Evolutionary conservation across 2,797 vertebrate genomes (phyloP), one percentile per base, ranked within the genome.

Genomic region (Microhierax caerulescens): DNA sequence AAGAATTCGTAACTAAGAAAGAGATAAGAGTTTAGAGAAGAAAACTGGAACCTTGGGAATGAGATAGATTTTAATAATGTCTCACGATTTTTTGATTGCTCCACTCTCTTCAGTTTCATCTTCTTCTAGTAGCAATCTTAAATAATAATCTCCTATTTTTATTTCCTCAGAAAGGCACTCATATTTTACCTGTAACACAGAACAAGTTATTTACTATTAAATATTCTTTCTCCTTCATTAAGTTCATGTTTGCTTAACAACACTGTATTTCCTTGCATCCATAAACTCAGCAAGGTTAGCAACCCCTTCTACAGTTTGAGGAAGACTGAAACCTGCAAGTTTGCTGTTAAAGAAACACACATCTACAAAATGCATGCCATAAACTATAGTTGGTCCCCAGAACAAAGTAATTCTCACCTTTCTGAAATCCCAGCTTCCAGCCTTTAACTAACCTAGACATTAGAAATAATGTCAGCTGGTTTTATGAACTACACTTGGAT

Each of bases 141-240:
- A 98, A 94, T 99, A 99, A 98, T 99, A 99, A 97, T 99, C 99
- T 36, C 99, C 99, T 41, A 99, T 99, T 97, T 99, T 99, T 87
- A 99, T 99, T 98, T 99, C 99, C 87, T 99, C 99, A 56, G 99
- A 99, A 98, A 99, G 98, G 98, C 99, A 99, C 94, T 99, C 99
- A 7, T 99, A 99, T 96, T 98, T 99, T 90, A 99, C 99, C 99
- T 99, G 97, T 41, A 98, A 81, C 81, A 96, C 34, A 97, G 24
- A 56, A 77, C 4, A 80, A 28, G 7, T 36, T 47, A 61, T 7
- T 84, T 82, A 78, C 45, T 22, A 75, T 32, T 32, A 60, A 61
- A 48, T 37, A 65, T 4, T 50, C 8, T 22, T 90, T 69, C 65
- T 77, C 47, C 28, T 64, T 65, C 68, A 45, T 30, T 60, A 50